Evolutionary conservation across 2,888 invertebrate species (phyloP), one percentile per base, ranked within the genome.

Genomic region (Syrphus vitripennis): DNA sequence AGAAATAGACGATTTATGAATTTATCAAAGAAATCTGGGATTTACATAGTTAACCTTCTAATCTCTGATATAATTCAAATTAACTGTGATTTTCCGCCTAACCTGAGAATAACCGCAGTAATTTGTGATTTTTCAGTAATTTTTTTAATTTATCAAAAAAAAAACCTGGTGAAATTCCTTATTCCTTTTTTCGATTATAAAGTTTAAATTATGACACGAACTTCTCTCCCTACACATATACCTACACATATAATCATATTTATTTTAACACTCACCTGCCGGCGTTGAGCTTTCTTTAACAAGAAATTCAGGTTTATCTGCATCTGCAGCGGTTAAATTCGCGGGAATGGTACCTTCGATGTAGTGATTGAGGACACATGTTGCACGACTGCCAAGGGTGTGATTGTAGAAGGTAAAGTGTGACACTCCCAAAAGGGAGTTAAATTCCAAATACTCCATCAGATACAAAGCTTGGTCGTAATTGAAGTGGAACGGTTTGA

Each of bases 351-450:
- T 89, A 0, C 92, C 92, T 4, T 87, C 87, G 55, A 91, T 93
- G 83, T 93, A 97, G 90, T 96, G 94, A 50, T 94, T 93, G 48
- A 97, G 93, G 26, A 97, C 94, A 90, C 98, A 98, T 19, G 95
- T 95, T 14, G 97, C 97, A 67, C 95, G 95, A 0, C 94, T 93
- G 21, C 97, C 97, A 55, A 97, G 93, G 0, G 98, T 97, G 91
- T 97, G 96, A 91, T 98, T 98, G 93, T 98, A 98, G 93, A 98
- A 96, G 70, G 97, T 97, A 92, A 98, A 97, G 91, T 97, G 97
- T 67, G 95, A 95, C 45, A 96, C 97, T 0, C 98, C 98, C 88
- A 98, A 93, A 48, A 98, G 92, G 9, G 95, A 94, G 92, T 98
- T 97, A 89, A 98, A 93, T 92, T 98, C 98, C 89, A 98, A 94